Base-by-base conservation (phyloP, 2,888 invertebrate species). In the Acanthococcus lagerstroemiae region DNA sequence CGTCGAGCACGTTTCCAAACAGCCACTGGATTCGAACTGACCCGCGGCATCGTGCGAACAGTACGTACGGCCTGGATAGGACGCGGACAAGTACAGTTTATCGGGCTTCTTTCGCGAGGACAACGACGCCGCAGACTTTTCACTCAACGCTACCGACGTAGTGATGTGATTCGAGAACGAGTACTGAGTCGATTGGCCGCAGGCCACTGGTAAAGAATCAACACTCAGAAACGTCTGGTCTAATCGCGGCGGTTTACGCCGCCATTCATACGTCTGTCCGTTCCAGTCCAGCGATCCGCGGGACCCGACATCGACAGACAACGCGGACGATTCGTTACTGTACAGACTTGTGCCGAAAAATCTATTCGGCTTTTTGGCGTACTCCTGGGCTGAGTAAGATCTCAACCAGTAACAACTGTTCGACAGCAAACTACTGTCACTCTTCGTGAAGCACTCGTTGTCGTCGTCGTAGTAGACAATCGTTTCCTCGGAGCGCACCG, bases 401-500 rank as follows among this genome's bases (percentile, higher is more conserved):
- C 52, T 21, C 24, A 52, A 22, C 24, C 15, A 22, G 22, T 22
- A 12, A 19, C 9, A 12, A 26, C 15, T 7, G 21, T 21, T 27
- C 21, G 65, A 61, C 37, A 68, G 37, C 12, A 67, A 67, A 44
- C 67, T 67, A 26, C 57, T 67, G 63, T 70, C 57, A 56, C 69
- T 55, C 66, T 70, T 58, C n/a, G 55, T 55, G n/a, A 27, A 55
- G 67, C 72, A 74, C 70, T 73, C 74, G 68, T 73, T 74, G 73
- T 72, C 71, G 12, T 68, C 66, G 70, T 69, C 71, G 71, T 73
- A 73, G 69, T 72, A 72, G 70, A 74, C 72, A 71, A 73, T 69
- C 71, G 71, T 70, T 70, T 72, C 72, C 72, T 70, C 71, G 72
- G 72, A 69, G 72, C 73, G 73, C 70, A 75, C 68, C 25, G 71